Percentiles rank a stretch among this genome's conserved stretches.
These are phyloP conservation scores for Sylvia borin DNA, from an alignment of 2,797 vertebrate species.

Conservation along the genomic window DNA sequence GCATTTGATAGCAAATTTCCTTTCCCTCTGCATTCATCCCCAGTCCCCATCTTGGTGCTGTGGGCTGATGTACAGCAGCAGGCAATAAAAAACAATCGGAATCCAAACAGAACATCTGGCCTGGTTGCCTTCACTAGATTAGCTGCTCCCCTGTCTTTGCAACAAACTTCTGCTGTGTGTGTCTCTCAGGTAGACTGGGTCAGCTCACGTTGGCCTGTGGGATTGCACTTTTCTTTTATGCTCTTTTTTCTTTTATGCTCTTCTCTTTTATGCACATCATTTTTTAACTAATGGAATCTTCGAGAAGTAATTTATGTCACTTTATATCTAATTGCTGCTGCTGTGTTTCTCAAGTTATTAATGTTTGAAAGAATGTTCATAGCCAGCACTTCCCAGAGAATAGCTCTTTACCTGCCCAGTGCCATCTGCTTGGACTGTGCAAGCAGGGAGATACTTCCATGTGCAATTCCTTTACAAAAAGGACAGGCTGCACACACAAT, in stretches of 20 bases:
- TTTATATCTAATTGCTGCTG: slow-evolving; percentile 40
- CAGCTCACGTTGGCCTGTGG: not conserved
- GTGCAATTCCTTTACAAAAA: not conserved
- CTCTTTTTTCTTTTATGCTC: not conserved
- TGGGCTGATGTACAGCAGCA: not conserved
- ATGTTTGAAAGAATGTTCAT: slow-evolving; percentile 36
- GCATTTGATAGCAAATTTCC: not conserved
- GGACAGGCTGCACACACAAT: not conserved
- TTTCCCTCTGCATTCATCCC: not conserved
- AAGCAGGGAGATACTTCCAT: not conserved
- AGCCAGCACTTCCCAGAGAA: not conserved
- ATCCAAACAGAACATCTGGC: slow-evolving; percentile 24
- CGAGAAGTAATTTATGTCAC: slow-evolving; percentile 37
- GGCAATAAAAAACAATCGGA: not conserved
- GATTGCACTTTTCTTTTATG: not conserved
- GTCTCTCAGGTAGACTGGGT: not conserved
- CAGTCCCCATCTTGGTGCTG: not conserved
- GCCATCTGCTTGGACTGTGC: slow-evolving; percentile 30
- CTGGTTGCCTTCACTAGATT: not conserved
- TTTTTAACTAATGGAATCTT: slow-evolving; percentile 45
- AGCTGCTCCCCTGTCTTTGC: not conserved
- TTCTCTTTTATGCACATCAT: not conserved
- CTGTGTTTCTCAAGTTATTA: slow-evolving; percentile 35
- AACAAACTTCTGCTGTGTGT: not conserved
- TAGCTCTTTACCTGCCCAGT: not conserved